Evolutionary conservation across 2,797 vertebrate species (phyloP), one percentile per base, ranked within the genome.

Genomic region (Channallabes apus): DNA sequence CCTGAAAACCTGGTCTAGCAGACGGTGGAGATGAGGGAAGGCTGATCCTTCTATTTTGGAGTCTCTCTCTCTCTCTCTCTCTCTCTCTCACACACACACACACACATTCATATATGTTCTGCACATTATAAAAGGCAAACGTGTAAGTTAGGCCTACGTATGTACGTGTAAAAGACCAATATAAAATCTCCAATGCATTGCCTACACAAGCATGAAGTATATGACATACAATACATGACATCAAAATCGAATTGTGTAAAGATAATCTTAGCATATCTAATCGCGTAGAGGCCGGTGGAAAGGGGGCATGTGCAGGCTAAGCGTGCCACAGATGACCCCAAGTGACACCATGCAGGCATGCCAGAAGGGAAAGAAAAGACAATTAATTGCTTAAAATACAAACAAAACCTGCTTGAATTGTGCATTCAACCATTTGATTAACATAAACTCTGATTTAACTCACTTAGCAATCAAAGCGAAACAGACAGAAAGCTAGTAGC

Each of bases 1-100:
- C 51, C 65, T 64, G 59, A 51, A 77, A 80, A 75, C 77, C 82
- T 87, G 86, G 38, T 80, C 68, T 24, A 83, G 78, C 88, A 85
- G 88, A 87, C 84, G 86, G 87, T 62, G 71, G 58, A 65, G 62
- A 80, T 24, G 14, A 79, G 12, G 78, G 29, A 46, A 58, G 51
- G 56, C 67, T 75, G 76, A 62, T 79, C 58, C 20, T 68, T 29
- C 61, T 67, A 38, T 67, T 80, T 65, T 0, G 1, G 17, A 61
- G 5, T 80, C 59, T 62, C 1, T 62, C 1, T 79, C 22, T 62
- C 59, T 79, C 22, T 79, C 22, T 61, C 22, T 61, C 32, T 62
- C 17, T 56, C 73, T 76, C 17, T 76, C 17, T 54, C 56, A 24
- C 27, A n/a, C 65, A 56, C 24, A 58, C 41, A 73, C 65, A 75